Conservation (phyloP, 2,888 invertebrate genomes). For the Sylvicola cinctus region DNA sequence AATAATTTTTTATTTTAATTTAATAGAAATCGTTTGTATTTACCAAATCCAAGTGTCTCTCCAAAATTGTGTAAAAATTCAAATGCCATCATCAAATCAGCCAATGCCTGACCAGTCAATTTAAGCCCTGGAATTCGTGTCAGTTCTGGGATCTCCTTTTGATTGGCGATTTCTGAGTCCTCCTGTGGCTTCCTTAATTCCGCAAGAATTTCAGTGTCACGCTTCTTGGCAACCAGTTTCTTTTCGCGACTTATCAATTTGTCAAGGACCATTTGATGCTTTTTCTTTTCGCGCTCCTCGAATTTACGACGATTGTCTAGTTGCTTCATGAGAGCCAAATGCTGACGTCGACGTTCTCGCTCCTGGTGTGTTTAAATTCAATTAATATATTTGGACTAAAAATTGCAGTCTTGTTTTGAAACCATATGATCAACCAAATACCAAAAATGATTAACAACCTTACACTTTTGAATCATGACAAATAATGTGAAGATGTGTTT, state of each 20-base stretch:
- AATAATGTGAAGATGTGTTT: too few species aligned
- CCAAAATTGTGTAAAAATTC: conserved; percentile 95
- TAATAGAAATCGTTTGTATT: conserved; percentile 14
- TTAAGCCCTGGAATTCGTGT: conserved; percentile 60
- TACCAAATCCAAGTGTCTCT: conserved; percentile 81
- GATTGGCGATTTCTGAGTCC: conserved; percentile 67
- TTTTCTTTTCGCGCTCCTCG: conserved; percentile 61
- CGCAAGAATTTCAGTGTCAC: conserved; percentile 46
- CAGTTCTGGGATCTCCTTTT: conserved; percentile 46
- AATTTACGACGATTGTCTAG: conserved; percentile 68
- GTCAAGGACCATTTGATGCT: conserved; percentile 47
- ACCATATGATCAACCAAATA: too few species aligned
- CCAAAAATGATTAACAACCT: too few species aligned
- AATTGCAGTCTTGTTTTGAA: not conserved
- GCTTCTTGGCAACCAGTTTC: conserved; percentile 48
- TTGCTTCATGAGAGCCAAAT: conserved; percentile 72
- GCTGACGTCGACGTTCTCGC: conserved; percentile 72
- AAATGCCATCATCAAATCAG: conserved; percentile 83
- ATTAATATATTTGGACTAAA: conserved; percentile 1
- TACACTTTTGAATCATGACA: too few species aligned
- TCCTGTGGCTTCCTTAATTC: conserved; percentile 73
- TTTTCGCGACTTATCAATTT: conserved; percentile 69
- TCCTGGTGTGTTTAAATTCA: conserved; percentile 33
- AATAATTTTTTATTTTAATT: too few species aligned
- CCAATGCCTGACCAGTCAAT: conserved; percentile 73